Base-by-base conservation (phyloP, 1,140 invertebrate genomes). In the Sycophila sp. region DNA sequence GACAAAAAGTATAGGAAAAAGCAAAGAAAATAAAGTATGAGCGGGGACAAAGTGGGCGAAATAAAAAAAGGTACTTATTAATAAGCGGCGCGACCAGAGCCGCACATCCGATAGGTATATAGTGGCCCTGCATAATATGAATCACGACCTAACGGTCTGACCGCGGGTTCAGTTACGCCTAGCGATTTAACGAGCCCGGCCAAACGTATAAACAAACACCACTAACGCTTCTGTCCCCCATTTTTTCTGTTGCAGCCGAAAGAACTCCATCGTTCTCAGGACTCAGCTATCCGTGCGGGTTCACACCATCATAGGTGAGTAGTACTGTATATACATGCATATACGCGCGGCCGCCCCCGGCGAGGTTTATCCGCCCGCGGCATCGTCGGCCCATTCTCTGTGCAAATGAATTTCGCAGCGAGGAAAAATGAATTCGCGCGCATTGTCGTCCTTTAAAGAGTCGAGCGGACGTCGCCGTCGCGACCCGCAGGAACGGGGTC, bases 271-370 rank as follows among this genome's bases (percentile, higher is more conserved):
- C 82, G 94, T 99, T 75, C 90, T 99, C 72, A 91, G 98, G 78
- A 99, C 97, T 36, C 97, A 99, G 85, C 89, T 99, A 22, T 96
- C 97, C 55, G 96, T 99, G 34, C 90, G 97, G 80, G 98, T 99
- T 45, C 96, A 99, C 87, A 94, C 96, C 66, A 98, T 99, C 77
- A 98, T 99, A 84, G 98, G 98, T 99, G 89, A 95, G 94, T 89
- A 75, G 7, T n/a, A 11, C 10, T 0, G 38, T 11, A 7, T 56
- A 56, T 32, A 34, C 34, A 17, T 3, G 17, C 10, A 38, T 58
- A 13, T 4, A 58, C 17, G 55, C n/a, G n/a, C n/a, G n/a, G n/a
- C n/a, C n/a, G n/a, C n/a, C n/a, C n/a, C n/a, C n/a, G n/a, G n/a
- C n/a, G n/a, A n/a, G n/a, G n/a, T n/a, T 24, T 63, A 63, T 63